Evolutionary conservation across 2,888 invertebrate genomes (phyloP).

Genomic region (Eristalis arbustorum): DNA sequence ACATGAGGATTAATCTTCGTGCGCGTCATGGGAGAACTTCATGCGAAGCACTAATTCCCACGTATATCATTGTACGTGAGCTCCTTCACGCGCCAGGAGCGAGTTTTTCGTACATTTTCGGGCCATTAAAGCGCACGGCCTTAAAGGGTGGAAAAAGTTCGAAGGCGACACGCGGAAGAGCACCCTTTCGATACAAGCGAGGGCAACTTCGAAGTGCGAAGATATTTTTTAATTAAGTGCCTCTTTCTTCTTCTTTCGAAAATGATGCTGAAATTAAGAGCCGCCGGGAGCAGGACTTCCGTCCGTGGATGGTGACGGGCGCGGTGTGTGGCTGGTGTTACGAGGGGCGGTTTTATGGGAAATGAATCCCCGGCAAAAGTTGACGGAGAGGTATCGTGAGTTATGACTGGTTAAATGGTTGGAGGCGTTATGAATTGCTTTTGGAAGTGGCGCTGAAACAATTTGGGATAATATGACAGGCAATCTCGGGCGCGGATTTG

Average conservation of each 20-base stretch:
- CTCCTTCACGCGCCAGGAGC: background rate
- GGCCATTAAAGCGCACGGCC: constrained; percentile 7
- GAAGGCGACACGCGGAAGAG: background rate
- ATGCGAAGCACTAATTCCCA: constrained; percentile 36
- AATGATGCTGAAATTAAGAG: constrained; percentile 23
- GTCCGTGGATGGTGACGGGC: background rate
- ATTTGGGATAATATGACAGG: background rate
- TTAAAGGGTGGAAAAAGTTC: constrained; percentile 36
- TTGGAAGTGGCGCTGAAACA: background rate
- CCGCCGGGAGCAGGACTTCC: background rate
- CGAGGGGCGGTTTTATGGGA: background rate
- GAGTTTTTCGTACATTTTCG: background rate
- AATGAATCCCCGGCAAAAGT: background rate
- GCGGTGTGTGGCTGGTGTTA: background rate
- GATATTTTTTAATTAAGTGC: constrained; percentile 48
- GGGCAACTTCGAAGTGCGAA: constrained; percentile 22
- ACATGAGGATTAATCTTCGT: constrained; percentile 42
- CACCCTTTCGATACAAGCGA: background rate
- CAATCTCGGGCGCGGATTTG: background rate
- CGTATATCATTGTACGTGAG: constrained; percentile 16
- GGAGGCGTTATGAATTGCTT: constrained; percentile 10
- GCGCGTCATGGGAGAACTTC: constrained; percentile 6
- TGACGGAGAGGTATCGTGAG: constrained; percentile 13
- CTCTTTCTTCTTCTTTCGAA: background rate
- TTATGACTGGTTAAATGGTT: constrained; percentile 33